phyloP scores from a whole-genome alignment of 1,140 invertebrate genomes.

The Lasioglossum baleicum region DNA sequence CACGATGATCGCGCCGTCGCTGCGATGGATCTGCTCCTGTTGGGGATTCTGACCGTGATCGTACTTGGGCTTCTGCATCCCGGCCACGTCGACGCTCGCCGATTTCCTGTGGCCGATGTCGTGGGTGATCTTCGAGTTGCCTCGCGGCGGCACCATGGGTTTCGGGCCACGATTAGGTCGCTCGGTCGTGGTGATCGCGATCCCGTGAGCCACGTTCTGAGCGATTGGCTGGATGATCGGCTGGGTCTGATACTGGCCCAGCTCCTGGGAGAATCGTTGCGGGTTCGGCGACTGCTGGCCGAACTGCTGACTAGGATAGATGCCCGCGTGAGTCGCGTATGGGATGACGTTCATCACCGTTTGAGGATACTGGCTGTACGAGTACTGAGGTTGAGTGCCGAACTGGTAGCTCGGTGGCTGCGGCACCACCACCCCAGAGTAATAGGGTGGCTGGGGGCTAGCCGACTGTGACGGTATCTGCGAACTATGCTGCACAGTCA shows the following conservation, averaged over 20 bases:
- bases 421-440: constrained; percentile 67
- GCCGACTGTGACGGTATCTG: constrained; percentile 71
- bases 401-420: constrained; percentile 70
- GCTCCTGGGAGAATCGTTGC: constrained; percentile 75
- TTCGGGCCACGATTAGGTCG: constrained; percentile 73
- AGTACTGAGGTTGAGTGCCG: constrained; percentile 65
- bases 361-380: constrained; percentile 76
- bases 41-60: constrained; percentile 30
- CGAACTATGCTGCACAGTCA: constrained; percentile 71
- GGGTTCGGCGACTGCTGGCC: constrained; percentile 75
- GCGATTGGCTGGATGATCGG: constrained; percentile 78
- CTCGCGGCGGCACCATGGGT: constrained; percentile 76
- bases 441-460: constrained; percentile 73
- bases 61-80: constrained; percentile 55
- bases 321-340: constrained; percentile 68
- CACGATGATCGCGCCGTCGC: constrained; percentile 52
- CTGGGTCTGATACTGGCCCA: constrained; percentile 74
- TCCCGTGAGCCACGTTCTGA: constrained; percentile 70
- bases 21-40: constrained; percentile 61
- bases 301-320: constrained; percentile 70
- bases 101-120: constrained; percentile 71
- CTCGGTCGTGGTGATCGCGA: constrained; percentile 62
- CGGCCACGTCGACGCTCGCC: constrained; percentile 65
- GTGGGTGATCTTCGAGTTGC: constrained; percentile 78
- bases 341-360: constrained; percentile 73